These are phyloP conservation scores for Micrastur ruficollis DNA, from an alignment of 2,797 vertebrate genomes.

Conservation along the genomic window DNA sequence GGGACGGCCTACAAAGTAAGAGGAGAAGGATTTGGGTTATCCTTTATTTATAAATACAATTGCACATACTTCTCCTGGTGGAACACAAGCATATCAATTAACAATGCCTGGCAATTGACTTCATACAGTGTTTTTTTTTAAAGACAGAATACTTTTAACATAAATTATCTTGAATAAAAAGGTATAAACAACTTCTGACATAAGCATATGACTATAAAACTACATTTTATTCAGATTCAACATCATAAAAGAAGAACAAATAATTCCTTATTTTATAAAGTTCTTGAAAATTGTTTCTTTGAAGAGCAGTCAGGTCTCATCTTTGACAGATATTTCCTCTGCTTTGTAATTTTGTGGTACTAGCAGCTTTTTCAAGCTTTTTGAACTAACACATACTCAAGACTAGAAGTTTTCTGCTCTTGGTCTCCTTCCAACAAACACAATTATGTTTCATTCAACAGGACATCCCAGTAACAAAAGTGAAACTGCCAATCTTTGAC, in stretches of 20 bases:
- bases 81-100: not conserved
- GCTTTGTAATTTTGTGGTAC: not conserved
- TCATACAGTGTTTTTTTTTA: not conserved
- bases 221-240: not conserved
- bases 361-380: not conserved
- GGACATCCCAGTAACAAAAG: not conserved
- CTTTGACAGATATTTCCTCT: not conserved
- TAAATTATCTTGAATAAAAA: not conserved
- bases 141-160: not conserved
- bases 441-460: not conserved
- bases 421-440: not conserved
- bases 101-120: not conserved
- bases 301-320: not conserved
- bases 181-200: not conserved
- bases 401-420: not conserved
- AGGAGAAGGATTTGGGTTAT: not conserved
- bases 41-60: not conserved
- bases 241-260: not conserved
- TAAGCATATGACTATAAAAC: not conserved
- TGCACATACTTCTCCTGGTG: not conserved
- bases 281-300: not conserved
- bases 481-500: not conserved
- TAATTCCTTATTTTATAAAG: not conserved
- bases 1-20: not conserved
- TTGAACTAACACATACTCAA: not conserved